These are phyloP conservation scores for Polymixis lichenea DNA, from an alignment of 2,888 invertebrate species.

Conservation along the genomic window DNA sequence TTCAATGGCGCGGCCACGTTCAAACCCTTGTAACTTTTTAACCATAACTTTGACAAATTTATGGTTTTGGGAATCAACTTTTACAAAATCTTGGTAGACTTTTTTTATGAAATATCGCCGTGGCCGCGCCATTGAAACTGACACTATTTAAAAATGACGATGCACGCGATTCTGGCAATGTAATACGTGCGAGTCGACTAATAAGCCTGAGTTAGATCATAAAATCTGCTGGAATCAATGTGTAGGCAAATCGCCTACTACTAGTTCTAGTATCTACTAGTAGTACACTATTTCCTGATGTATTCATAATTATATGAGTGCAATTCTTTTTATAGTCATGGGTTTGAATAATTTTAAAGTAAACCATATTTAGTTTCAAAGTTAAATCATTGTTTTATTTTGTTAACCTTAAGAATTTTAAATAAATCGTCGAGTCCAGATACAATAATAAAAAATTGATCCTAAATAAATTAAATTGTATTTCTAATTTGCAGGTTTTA, in stretches of 20 bases:
- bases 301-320: too few species aligned
- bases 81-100: too few species aligned
- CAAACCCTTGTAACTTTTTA: too few species aligned
- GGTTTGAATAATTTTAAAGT: conserved; percentile 4
- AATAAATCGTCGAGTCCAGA: neutral
- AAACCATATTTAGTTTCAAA: neutral
- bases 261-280: neutral
- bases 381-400: neutral
- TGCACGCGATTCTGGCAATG: too few species aligned
- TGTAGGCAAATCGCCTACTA: neutral
- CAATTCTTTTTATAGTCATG: neutral
- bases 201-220: neutral
- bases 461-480: conserved; percentile 7
- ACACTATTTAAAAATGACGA: too few species aligned
- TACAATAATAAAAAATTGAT: neutral
- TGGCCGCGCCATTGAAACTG: too few species aligned
- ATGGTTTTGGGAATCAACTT: too few species aligned
- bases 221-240: neutral
- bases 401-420: neutral
- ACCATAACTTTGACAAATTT: too few species aligned
- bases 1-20: too few species aligned
- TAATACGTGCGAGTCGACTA: too few species aligned
- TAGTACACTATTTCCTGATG: too few species aligned
- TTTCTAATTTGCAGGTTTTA: conserved; percentile 89
- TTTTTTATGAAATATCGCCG: too few species aligned